These are phyloP conservation scores for Orbicella faveolata DNA, from an alignment of 64 coral and sea anemone genomes.

Conservation along the genomic window DNA sequence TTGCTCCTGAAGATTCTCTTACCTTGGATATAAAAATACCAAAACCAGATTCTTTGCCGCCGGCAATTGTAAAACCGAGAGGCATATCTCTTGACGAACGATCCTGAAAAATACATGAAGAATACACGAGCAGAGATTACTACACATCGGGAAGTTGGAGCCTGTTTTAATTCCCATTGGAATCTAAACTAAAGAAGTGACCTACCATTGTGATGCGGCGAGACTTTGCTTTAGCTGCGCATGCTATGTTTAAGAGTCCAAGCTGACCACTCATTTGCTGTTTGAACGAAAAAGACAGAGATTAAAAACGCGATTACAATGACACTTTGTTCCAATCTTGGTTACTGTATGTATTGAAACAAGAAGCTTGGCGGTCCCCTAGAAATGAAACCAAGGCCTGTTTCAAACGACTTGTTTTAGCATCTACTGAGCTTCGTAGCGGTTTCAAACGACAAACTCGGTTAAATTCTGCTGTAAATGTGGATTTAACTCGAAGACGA, in stretches of 20 bases:
- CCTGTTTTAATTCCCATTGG: background rate
- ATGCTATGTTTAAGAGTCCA: constrained; percentile 84
- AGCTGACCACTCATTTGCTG: constrained; percentile 94
- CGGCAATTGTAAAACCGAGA: constrained; percentile 80
- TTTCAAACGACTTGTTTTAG: no score
- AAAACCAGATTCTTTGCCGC: constrained; percentile 82
- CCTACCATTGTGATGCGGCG: constrained; percentile 80
- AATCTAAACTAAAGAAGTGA: background rate
- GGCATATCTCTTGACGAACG: constrained; percentile 67
- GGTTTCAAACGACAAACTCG: no score
- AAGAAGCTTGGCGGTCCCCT: no score
- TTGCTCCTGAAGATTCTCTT: background rate
- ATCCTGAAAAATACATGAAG: constrained; percentile 43
- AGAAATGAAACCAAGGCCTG: no score
- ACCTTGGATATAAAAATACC: constrained; percentile 96
- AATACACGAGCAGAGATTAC: background rate
- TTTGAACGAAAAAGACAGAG: background rate
- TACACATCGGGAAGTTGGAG: background rate
- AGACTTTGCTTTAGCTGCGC: constrained; percentile 84
- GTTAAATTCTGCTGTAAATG: no score
- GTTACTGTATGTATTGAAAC: no score
- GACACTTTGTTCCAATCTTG: background rate
- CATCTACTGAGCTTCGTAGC: no score
- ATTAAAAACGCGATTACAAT: background rate
- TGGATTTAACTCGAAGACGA: background rate